A percentile compares a stretch with the other conserved stretches of the same genome.
These are phyloP conservation scores for Cettia cetti DNA, from an alignment of 2,113 vertebrate species.

Conservation along the genomic window DNA sequence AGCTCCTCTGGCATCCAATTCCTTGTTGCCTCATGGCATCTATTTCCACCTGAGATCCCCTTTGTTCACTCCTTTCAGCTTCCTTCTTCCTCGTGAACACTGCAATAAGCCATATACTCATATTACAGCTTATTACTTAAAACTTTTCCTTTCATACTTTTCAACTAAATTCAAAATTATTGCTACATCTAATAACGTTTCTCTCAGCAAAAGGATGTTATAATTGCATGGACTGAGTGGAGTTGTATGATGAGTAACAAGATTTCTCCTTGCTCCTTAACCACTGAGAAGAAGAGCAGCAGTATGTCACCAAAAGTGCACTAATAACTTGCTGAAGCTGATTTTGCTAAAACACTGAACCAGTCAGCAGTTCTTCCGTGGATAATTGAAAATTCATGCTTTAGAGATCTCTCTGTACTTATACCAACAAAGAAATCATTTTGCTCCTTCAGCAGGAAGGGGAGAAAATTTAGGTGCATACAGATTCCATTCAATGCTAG, in stretches of 20 bases:
- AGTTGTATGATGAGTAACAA: fast-evolving
- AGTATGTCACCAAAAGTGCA: background rate
- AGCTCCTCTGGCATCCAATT: background rate
- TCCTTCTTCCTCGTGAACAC: background rate
- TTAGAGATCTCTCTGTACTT: background rate
- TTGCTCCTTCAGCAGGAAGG: background rate
- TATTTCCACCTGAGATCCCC: background rate
- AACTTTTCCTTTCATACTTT: background rate
- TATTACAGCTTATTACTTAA: background rate
- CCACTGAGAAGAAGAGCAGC: background rate
- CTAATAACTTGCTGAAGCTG: background rate
- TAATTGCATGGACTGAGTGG: background rate
- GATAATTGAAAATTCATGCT: background rate
- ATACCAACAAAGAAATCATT: background rate
- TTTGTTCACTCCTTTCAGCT: background rate
- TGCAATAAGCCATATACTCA: background rate
- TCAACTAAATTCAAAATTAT: background rate
- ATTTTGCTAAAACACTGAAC: background rate
- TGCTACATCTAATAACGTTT: background rate
- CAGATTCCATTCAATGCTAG: background rate
- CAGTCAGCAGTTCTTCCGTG: background rate
- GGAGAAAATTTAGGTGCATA: background rate
- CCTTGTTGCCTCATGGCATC: background rate
- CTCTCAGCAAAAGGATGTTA: background rate
- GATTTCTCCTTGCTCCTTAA: background rate